Evolutionary conservation across 2,888 invertebrate species (phyloP).

Genomic region (Cephus runcator): DNA sequence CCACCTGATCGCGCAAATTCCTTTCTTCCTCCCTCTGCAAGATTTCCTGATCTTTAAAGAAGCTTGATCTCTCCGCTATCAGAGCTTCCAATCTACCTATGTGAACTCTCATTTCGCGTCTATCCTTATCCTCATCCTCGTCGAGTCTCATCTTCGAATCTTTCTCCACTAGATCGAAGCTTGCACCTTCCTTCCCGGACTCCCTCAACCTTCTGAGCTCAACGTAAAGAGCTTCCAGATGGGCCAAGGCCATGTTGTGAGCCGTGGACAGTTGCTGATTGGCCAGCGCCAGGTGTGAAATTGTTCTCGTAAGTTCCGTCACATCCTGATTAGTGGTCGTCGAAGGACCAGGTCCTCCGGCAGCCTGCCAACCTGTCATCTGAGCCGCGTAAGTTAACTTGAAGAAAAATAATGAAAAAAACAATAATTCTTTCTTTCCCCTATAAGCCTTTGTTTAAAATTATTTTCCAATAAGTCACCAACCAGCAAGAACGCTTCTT

Average conservation of each 20-base stretch:
- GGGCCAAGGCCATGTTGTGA: slow-evolving; percentile 51
- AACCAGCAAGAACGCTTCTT: neutral
- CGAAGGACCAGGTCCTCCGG: slow-evolving; percentile 29
- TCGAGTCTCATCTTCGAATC: slow-evolving; percentile 1
- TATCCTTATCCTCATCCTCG: neutral
- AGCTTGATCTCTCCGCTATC: slow-evolving; percentile 14
- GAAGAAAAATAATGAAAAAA: slow-evolving; percentile 17
- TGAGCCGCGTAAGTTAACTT: slow-evolving; percentile 53
- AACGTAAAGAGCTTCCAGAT: slow-evolving; percentile 49
- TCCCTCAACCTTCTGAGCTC: slow-evolving; percentile 40
- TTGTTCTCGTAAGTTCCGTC: slow-evolving; percentile 53
- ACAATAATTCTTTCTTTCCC: neutral
- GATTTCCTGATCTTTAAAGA: neutral
- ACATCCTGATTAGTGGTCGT: slow-evolving; percentile 34
- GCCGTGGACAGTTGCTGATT: slow-evolving; percentile 59
- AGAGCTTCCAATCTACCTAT: slow-evolving; percentile 26
- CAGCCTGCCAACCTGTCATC: slow-evolving; percentile 52
- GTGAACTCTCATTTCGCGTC: slow-evolving; percentile 18
- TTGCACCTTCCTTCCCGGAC: slow-evolving; percentile 4
- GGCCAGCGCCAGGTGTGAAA: slow-evolving; percentile 57
- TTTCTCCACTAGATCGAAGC: neutral
- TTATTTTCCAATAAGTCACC: neutral
- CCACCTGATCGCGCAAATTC: slow-evolving; percentile 18
- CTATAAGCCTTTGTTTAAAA: neutral
- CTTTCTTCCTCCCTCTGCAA: slow-evolving; percentile 18